Evolutionary conservation across 2,888 invertebrate species (phyloP).

Genomic region (Tinea trinotella): DNA sequence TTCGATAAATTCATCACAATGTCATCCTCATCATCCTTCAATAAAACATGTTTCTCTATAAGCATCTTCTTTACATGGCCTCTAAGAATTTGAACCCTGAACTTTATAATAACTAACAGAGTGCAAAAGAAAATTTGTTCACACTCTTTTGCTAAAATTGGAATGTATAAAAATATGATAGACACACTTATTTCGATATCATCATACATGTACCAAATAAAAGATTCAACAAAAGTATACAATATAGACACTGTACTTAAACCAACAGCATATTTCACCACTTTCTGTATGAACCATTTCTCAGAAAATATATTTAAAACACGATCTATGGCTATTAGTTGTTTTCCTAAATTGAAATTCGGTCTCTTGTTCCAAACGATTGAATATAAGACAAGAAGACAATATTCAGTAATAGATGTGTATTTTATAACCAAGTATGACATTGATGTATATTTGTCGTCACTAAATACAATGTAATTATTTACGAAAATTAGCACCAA

Average conservation of each 20-base stretch:
- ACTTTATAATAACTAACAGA: constrained; percentile 18
- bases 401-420: background rate
- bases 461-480: background rate
- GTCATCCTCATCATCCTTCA: background rate
- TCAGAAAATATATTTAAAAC: background rate
- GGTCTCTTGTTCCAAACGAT: background rate
- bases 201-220: constrained; percentile 11
- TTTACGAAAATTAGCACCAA: background rate
- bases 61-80: background rate
- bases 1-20: background rate
- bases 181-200: constrained; percentile 22
- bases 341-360: background rate
- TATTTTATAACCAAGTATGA: background rate
- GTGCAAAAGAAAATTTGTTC: constrained; percentile 20
- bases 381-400: background rate
- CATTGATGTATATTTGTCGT: background rate
- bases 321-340: background rate
- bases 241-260: background rate
- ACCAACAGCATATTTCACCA: background rate
- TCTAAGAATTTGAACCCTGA: constrained; percentile 17
- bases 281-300: background rate
- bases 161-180: constrained; percentile 21
- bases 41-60: background rate
- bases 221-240: background rate
- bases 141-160: constrained; percentile 19